These are phyloP conservation scores for Gallinago undulata DNA, from an alignment of 2,113 vertebrate species.

Conservation along the genomic window DNA sequence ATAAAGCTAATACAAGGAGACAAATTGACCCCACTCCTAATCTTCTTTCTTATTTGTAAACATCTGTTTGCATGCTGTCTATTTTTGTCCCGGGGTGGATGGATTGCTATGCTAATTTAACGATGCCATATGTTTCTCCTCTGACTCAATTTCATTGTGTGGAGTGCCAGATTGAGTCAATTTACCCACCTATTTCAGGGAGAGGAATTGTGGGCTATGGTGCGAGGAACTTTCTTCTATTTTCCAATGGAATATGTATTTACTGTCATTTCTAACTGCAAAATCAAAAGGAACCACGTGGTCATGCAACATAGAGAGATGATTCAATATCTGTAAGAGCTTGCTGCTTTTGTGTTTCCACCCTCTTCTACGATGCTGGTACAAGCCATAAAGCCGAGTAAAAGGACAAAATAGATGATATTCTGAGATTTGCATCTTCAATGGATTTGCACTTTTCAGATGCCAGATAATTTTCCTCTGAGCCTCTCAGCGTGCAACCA, in stretches of 20 bases:
- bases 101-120: not conserved
- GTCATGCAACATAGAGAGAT: rapidly evolving
- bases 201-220: not conserved
- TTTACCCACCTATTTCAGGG: not conserved
- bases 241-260: not conserved
- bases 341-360: not conserved
- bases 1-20: not conserved
- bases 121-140: not conserved
- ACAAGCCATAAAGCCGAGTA: not conserved
- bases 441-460: rapidly evolving
- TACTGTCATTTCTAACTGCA: not conserved
- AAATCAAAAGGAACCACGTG: not conserved
- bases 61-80: not conserved
- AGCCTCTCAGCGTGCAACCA: not conserved
- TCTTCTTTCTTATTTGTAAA: not conserved
- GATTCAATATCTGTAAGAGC: not conserved
- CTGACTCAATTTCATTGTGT: not conserved
- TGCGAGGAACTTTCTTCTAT: not conserved
- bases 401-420: not conserved
- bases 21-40: not conserved
- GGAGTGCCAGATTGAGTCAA: not conserved
- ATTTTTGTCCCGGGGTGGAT: not conserved
- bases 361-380: not conserved
- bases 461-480: not conserved
- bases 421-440: not conserved